These are phyloP conservation scores for Odobenus rosmarus DNA, from an alignment of 2,113 vertebrate species.

Conservation along the genomic window DNA sequence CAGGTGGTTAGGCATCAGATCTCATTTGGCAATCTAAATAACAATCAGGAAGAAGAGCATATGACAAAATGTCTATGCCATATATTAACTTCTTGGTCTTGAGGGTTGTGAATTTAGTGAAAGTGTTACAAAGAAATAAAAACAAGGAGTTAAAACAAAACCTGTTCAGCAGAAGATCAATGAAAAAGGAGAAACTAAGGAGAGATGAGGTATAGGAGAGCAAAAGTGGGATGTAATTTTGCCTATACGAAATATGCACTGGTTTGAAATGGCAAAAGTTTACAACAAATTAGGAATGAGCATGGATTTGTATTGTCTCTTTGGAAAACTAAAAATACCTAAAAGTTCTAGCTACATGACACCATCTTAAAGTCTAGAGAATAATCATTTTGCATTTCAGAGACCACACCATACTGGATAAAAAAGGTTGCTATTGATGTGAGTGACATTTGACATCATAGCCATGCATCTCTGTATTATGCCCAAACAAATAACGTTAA, in stretches of 20 bases:
- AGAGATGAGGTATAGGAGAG: background rate
- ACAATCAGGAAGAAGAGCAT: background rate
- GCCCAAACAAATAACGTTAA: accelerated
- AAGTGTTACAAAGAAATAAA: background rate
- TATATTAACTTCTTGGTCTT: background rate
- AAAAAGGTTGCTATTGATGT: background rate
- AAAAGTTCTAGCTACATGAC: background rate
- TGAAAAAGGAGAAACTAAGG: background rate
- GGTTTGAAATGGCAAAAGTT: background rate
- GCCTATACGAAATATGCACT: accelerated
- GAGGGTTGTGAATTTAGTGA: background rate
- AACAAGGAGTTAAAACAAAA: background rate
- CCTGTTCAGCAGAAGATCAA: background rate
- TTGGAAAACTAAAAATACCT: background rate
- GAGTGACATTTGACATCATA: background rate
- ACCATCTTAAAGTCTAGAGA: background rate
- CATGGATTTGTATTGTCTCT: background rate
- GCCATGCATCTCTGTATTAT: background rate
- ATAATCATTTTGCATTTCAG: background rate
- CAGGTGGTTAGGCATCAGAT: background rate
- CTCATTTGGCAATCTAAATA: background rate
- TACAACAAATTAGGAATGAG: background rate
- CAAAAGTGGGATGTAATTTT: background rate
- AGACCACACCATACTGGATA: background rate
- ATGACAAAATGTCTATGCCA: background rate